A percentile compares a stretch with the other conserved stretches of the same genome.
Conservation (phyloP, 1,140 invertebrate genomes). For the Eupristina koningsbergeri region DNA sequence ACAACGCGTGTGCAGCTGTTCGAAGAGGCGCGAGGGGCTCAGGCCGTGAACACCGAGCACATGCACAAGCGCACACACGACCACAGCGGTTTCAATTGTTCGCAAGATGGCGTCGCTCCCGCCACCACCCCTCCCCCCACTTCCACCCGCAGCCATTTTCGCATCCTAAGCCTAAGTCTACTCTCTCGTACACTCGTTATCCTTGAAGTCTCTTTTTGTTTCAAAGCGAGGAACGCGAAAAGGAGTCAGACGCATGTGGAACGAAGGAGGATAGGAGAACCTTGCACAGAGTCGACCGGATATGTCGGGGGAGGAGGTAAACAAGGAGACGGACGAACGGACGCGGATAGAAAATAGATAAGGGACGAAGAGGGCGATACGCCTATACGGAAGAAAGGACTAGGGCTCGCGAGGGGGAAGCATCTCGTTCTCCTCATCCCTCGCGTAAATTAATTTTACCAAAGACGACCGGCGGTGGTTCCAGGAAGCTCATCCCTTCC, state of each 20-base stretch:
- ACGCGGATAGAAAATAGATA: slow-evolving; percentile 58
- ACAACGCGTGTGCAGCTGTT: slow-evolving; percentile 62
- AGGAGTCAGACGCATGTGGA: slow-evolving; percentile 12
- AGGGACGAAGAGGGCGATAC: background rate
- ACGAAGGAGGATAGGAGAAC: background rate
- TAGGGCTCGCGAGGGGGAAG: background rate
- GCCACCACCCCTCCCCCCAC: background rate
- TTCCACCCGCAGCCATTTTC: slow-evolving; percentile 3
- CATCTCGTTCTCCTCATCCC: no score
- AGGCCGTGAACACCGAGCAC: slow-evolving; percentile 53
- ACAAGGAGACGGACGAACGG: background rate
- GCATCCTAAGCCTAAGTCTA: slow-evolving; percentile 21
- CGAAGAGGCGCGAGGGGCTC: slow-evolving; percentile 36
- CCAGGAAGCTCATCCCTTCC: no score
- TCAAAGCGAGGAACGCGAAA: slow-evolving; percentile 54
- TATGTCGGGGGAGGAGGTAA: slow-evolving; percentile 26
- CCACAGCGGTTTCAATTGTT: slow-evolving; percentile 71
- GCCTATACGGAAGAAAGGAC: background rate
- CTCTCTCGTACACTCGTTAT: slow-evolving; percentile 70
- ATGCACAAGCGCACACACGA: slow-evolving; percentile 48
- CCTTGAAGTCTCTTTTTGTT: slow-evolving; percentile 72
- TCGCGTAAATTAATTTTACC: no score
- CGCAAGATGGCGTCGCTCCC: slow-evolving; percentile 65
- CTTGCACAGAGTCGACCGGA: slow-evolving; percentile 23
- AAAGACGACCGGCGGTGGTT: no score